phyloP scores from a whole-genome alignment of 92 coral and sea anemone genomes.

The Zoanthus sansibaricus region DNA sequence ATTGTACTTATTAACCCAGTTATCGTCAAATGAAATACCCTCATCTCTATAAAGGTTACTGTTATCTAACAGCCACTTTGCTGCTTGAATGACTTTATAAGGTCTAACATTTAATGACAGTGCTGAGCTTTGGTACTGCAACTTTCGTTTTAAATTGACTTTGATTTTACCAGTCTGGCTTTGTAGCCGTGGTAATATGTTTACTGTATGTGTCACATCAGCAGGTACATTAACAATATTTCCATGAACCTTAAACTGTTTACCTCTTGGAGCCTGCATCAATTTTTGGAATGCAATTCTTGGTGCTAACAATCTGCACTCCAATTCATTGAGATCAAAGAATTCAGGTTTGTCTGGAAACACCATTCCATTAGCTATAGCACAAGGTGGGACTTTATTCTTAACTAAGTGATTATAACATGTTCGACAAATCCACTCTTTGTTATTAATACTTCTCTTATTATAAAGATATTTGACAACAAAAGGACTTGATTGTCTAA shows the following conservation, averaged over 20 bases:
- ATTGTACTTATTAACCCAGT: background rate
- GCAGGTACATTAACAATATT: background rate
- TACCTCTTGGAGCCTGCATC: too few species aligned
- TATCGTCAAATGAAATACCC: conserved; percentile 6
- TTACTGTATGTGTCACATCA: background rate
- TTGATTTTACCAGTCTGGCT: too few species aligned
- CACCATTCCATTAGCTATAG: background rate
- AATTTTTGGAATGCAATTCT: background rate
- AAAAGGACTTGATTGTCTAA: too few species aligned
- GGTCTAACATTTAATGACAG: conserved; percentile 3
- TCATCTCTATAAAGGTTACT: background rate
- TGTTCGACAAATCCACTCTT: background rate
- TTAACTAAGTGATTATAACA: background rate
- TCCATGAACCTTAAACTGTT: background rate
- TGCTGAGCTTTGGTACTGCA: conserved; percentile 9
- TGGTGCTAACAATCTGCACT: background rate
- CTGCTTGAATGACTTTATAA: conserved; percentile 3
- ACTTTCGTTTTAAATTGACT: background rate
- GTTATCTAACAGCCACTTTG: conserved; percentile 1
- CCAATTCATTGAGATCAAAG: background rate
- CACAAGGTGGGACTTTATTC: background rate
- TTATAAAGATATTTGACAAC: too few species aligned
- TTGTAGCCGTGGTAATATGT: background rate
- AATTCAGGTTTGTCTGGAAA: background rate
- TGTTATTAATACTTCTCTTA: too few species aligned